These are phyloP conservation scores for Falco naumanni DNA, from an alignment of 2,797 vertebrate genomes.

Conservation along the genomic window DNA sequence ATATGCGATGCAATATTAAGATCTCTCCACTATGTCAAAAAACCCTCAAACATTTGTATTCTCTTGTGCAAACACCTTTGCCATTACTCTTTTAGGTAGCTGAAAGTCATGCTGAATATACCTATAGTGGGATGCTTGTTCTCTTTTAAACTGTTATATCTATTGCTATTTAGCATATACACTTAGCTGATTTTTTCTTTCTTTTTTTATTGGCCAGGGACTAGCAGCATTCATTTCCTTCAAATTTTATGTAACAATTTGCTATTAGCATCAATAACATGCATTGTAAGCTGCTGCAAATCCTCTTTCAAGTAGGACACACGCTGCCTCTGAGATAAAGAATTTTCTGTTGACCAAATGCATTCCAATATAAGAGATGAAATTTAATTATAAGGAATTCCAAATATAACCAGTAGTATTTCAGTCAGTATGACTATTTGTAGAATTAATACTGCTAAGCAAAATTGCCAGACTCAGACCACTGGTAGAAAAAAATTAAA, in stretches of 20 bases:
- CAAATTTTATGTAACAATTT: neutral
- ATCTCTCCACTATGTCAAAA: neutral
- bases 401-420: neutral
- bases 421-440: neutral
- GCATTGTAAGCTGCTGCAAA: conserved; percentile 26
- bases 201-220: neutral
- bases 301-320: neutral
- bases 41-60: neutral
- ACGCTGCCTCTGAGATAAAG: conserved; percentile 2
- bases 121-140: neutral
- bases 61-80: neutral
- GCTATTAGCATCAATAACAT: neutral
- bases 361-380: neutral
- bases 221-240: neutral
- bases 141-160: neutral
- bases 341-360: neutral
- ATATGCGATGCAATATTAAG: neutral
- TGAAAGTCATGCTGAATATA: neutral
- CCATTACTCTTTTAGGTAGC: neutral
- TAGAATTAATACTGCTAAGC: neutral
- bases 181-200: neutral
- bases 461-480: neutral
- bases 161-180: neutral
- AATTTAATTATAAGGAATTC: conserved; percentile 20
- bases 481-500: neutral